Conservation (phyloP, 2,888 invertebrate species). For the Scrobipalpa costella region DNA sequence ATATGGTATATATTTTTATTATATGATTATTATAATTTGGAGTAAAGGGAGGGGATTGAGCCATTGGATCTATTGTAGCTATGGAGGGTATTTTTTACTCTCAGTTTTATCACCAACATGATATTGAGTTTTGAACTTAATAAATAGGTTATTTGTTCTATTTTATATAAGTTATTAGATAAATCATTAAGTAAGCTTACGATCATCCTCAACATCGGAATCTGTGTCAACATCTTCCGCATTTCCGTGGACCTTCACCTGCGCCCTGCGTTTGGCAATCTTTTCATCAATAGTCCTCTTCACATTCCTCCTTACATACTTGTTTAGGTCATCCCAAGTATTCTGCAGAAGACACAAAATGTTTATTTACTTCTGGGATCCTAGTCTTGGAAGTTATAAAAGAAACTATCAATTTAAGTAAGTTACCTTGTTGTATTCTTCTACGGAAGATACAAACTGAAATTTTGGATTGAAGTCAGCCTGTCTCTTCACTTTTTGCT, state of each 20-base stretch:
- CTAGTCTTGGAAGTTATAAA: background rate
- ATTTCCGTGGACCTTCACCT: constrained; percentile 68
- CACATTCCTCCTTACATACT: constrained; percentile 89
- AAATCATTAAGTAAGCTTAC: constrained; percentile 40
- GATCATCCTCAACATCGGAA: constrained; percentile 73
- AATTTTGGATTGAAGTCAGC: constrained; percentile 91
- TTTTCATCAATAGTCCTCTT: constrained; percentile 92
- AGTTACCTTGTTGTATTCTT: constrained; percentile 87
- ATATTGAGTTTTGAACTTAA: too few relatives aligned
- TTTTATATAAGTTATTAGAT: too few relatives aligned
- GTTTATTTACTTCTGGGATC: background rate
- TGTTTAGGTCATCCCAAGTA: constrained; percentile 89
- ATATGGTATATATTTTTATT: too few relatives aligned
- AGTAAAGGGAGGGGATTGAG: too few relatives aligned
- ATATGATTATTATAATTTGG: too few relatives aligned
- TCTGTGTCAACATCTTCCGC: constrained; percentile 75
- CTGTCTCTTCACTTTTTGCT: constrained; percentile 85
- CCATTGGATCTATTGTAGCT: too few relatives aligned
- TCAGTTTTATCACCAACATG: too few relatives aligned
- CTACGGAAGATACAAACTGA: constrained; percentile 87
- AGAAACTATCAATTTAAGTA: background rate
- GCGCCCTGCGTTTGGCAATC: constrained; percentile 81
- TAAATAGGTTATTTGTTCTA: too few relatives aligned
- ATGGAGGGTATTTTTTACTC: too few relatives aligned
- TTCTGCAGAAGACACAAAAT: constrained; percentile 70